These are phyloP conservation scores for Daubentonia madagascariensis DNA, from an alignment of 2,113 vertebrate species.

Conservation along the genomic window DNA sequence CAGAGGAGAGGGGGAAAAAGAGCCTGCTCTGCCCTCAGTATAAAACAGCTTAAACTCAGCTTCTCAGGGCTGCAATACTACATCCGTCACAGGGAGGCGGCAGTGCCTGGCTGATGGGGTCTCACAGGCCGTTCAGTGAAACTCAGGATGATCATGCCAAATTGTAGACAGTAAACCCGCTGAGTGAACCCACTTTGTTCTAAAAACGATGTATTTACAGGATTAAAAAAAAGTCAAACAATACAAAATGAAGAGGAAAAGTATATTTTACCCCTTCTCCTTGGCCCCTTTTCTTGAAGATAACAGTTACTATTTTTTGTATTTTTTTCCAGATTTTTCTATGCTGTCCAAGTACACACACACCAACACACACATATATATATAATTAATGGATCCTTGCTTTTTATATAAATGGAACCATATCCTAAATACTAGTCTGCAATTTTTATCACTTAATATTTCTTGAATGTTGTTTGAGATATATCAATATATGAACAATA, in stretches of 20 bases:
- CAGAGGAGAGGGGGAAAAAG: neutral
- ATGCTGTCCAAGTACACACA: neutral
- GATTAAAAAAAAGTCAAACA: neutral
- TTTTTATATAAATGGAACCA: neutral
- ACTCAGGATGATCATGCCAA: fast-evolving
- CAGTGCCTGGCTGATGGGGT: fast-evolving
- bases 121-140: fast-evolving
- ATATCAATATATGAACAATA: neutral
- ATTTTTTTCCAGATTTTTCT: neutral
- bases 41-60: fast-evolving
- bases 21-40: neutral
- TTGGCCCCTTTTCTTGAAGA: neutral
- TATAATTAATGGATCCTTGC: neutral
- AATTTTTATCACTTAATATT: neutral
- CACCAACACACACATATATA: neutral
- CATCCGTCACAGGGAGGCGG: neutral
- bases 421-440: neutral
- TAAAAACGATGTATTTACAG: neutral
- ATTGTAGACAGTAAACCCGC: neutral
- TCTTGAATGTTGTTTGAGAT: neutral
- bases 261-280: no score
- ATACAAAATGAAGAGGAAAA: neutral
- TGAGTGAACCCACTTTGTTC: neutral
- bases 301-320: neutral
- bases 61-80: fast-evolving